These are phyloP conservation scores for Loxodonta africana DNA, from an alignment of 2,113 vertebrate species.

Conservation along the genomic window DNA sequence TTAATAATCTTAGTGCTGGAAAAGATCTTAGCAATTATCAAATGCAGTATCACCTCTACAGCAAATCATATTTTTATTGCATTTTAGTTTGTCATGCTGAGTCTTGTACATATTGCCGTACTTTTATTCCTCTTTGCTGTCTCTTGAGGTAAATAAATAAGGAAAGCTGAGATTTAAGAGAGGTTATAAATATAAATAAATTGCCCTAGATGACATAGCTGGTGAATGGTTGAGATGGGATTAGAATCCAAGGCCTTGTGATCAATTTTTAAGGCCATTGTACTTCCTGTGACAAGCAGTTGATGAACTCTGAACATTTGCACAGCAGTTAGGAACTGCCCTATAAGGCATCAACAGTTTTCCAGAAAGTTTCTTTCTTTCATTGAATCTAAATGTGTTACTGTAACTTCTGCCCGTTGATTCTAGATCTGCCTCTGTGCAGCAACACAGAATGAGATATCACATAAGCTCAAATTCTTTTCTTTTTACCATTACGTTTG, in stretches of 20 bases:
- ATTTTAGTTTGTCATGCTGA: slow-evolving; percentile 33
- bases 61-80: not conserved
- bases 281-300: slow-evolving; percentile 35
- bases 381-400: not conserved
- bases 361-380: slow-evolving; percentile 35
- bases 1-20: slow-evolving; percentile 51
- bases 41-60: not conserved
- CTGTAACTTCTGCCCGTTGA: not conserved
- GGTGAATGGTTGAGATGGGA: slow-evolving; percentile 14
- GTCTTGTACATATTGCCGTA: not conserved
- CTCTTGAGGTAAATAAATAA: slow-evolving; percentile 45
- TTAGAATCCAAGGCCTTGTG: slow-evolving; percentile 32
- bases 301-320: slow-evolving; percentile 2
- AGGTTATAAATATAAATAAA: not conserved
- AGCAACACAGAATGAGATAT: not conserved
- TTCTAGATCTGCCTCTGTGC: slow-evolving; percentile 31
- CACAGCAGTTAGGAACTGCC: not conserved
- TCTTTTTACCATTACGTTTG: not conserved
- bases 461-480: not conserved
- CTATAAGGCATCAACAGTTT: not conserved
- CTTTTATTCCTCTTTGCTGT: not conserved
- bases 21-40: slow-evolving; percentile 37
- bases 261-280: not conserved
- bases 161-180: slow-evolving; percentile 46
- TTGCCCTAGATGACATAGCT: not conserved